phyloP scores from a whole-genome alignment of 30 jellyfish, hydroid and myxozoan genomes.

The Aurelia aurita region DNA sequence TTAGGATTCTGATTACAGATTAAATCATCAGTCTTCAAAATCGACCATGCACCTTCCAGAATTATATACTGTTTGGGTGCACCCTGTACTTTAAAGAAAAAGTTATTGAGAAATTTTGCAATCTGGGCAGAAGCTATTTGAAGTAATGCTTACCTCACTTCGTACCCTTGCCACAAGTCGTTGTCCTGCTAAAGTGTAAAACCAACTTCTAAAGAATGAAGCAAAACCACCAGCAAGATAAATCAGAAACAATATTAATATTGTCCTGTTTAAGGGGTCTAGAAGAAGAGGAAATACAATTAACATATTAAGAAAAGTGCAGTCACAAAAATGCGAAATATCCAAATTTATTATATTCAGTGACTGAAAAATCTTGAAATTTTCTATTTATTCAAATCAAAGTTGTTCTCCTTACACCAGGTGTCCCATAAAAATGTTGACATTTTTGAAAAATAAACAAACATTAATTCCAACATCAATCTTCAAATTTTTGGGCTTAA shows the following conservation, averaged over 20 bases:
- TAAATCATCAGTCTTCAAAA: no score
- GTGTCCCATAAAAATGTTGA: neutral
- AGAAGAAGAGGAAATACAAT: neutral
- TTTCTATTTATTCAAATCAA: neutral
- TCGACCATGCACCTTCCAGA: no score
- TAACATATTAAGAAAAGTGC: neutral
- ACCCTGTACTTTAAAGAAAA: neutral
- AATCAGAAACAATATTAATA: constrained; percentile 63
- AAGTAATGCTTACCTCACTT: constrained; percentile 35
- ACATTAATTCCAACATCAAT: no score
- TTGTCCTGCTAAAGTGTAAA: constrained; percentile 93
- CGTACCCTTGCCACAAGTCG: constrained; percentile 92
- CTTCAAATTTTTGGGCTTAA: no score
- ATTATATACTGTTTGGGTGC: no score
- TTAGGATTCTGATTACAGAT: no score
- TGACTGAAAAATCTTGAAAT: neutral
- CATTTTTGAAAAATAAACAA: neutral
- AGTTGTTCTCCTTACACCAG: neutral
- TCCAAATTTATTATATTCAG: neutral
- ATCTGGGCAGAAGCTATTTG: neutral
- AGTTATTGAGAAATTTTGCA: neutral
- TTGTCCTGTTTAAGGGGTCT: constrained; percentile 76
- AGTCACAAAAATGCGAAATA: neutral
- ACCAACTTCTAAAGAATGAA: constrained; percentile 87
- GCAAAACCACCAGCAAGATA: constrained; percentile 86